phyloP scores from a whole-genome alignment of 2,888 invertebrate species.

The Bellardia pandia region DNA sequence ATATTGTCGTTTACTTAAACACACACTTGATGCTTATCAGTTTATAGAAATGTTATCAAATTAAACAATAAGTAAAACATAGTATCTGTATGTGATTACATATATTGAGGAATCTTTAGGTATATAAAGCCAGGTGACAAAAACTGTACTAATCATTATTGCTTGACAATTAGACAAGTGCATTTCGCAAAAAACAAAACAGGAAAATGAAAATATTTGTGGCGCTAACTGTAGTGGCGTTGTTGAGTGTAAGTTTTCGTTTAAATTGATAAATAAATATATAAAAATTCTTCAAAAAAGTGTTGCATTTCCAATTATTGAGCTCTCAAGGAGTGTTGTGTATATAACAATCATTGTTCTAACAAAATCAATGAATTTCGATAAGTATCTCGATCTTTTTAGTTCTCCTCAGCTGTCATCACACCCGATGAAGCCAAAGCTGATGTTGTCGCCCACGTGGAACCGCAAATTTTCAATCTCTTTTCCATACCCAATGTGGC shows the following conservation, averaged over 20 bases:
- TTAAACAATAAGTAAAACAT: slow-evolving; percentile 22
- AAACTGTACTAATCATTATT: slow-evolving; percentile 27
- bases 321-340: neutral
- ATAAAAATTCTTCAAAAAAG: neutral
- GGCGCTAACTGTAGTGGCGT: slow-evolving; percentile 28
- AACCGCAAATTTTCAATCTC: slow-evolving; percentile 54
- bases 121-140: slow-evolving; percentile 48
- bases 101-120: neutral
- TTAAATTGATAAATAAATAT: neutral
- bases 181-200: neutral
- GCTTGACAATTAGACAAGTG: slow-evolving; percentile 29
- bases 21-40: slow-evolving; percentile 49
- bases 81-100: neutral
- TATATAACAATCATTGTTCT: neutral
- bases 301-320: neutral
- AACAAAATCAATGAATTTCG: too few relatives aligned
- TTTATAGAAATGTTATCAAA: slow-evolving; percentile 56
- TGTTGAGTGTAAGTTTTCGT: slow-evolving; percentile 62
- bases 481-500: slow-evolving; percentile 36
- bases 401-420: slow-evolving; percentile 40
- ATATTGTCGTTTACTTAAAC: neutral
- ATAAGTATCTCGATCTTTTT: neutral
- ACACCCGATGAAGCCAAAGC: slow-evolving; percentile 68
- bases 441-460: slow-evolving; percentile 66
- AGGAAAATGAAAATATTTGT: slow-evolving; percentile 54